Conservation (phyloP, 1,140 invertebrate species). For the Linepithema humile region DNA sequence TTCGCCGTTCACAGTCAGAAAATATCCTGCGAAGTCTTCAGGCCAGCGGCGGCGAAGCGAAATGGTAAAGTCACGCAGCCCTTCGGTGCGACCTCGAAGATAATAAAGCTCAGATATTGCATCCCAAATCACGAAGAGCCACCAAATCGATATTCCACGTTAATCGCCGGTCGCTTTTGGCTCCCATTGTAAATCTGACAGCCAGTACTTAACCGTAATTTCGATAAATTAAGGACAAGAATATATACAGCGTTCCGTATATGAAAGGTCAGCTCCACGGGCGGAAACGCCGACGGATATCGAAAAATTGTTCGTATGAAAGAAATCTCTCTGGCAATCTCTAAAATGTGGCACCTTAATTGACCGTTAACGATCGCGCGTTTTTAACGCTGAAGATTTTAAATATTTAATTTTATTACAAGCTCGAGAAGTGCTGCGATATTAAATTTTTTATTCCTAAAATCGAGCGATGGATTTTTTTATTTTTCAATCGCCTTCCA, state of each 20-base stretch:
- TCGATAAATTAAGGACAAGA: slow-evolving; percentile 35
- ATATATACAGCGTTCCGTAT: neutral
- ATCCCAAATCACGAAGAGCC: slow-evolving; percentile 69
- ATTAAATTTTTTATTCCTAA: neutral
- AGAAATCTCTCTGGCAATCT: neutral
- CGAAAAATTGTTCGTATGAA: slow-evolving; percentile 15
- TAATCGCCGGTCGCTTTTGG: slow-evolving; percentile 25
- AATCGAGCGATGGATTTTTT: too few relatives aligned
- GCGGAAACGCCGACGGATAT: neutral
- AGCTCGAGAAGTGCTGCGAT: neutral
- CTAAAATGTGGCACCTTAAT: neutral
- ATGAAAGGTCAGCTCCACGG: neutral
- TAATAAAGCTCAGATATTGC: slow-evolving; percentile 69
- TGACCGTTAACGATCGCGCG: neutral
- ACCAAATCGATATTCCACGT: slow-evolving; percentile 56
- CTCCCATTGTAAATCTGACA: slow-evolving; percentile 28
- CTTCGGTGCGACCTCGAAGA: slow-evolving; percentile 67
- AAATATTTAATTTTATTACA: neutral
- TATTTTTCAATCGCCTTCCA: too few relatives aligned
- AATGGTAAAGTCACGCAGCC: slow-evolving; percentile 63
- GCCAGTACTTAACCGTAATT: slow-evolving; percentile 39
- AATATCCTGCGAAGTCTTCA: slow-evolving; percentile 63
- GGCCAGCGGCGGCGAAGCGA: slow-evolving; percentile 40
- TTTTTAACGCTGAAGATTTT: neutral
- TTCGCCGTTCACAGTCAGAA: slow-evolving; percentile 56